Evolutionary conservation across 2,797 vertebrate genomes (phyloP).

Genomic region (Scleropages formosus): DNA sequence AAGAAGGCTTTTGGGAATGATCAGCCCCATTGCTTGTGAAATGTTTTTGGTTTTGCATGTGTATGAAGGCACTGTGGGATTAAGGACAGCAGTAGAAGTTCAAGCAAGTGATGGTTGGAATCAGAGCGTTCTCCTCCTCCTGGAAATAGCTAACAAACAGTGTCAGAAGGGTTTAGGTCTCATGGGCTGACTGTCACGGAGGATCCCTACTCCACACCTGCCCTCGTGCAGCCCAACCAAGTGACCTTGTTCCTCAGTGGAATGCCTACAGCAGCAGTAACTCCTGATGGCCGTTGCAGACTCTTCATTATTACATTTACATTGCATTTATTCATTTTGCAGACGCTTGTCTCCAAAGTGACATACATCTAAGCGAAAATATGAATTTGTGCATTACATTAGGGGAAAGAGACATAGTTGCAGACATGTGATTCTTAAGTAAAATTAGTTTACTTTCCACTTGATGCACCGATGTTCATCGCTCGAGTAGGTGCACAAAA

Average conservation of each 20-base stretch:
- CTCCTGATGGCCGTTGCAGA: constrained; percentile 21
- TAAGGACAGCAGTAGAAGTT: constrained; percentile 4
- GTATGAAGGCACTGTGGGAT: constrained; percentile 12
- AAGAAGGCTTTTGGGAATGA: no score
- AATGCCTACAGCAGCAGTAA: neutral
- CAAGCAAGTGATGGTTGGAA: neutral
- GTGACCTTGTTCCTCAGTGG: neutral
- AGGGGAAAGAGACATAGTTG: no score
- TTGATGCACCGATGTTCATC: no score
- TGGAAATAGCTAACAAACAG: constrained; percentile 4
- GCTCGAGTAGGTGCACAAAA: no score
- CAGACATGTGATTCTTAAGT: no score
- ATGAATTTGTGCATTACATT: no score
- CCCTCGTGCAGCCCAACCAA: neutral
- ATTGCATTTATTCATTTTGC: no score
- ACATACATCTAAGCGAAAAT: no score
- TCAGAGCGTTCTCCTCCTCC: neutral
- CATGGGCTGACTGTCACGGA: neutral
- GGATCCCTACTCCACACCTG: constrained; percentile 1
- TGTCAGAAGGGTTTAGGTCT: neutral
- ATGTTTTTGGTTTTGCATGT: neutral
- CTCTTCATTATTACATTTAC: no score
- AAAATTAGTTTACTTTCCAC: no score
- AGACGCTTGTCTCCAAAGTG: no score
- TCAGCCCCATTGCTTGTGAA: no score